A percentile compares a stretch with the other conserved stretches of the same genome.
Conservation (phyloP, 2,797 vertebrate species). For the Limnodromus scolopaceus region DNA sequence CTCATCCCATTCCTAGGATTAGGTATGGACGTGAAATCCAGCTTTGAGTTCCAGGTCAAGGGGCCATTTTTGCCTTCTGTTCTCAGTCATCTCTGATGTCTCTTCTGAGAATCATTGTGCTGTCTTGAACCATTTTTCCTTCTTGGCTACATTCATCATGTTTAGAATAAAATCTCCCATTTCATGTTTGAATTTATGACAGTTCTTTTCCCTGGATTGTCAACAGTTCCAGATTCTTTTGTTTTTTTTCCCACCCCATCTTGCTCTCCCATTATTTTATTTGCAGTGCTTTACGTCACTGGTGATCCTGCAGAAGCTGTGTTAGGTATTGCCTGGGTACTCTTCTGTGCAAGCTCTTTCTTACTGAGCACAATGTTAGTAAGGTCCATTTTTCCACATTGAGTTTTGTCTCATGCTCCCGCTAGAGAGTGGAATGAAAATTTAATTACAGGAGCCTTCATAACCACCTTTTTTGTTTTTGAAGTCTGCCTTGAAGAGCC, state of each 20-base stretch:
- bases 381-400: not conserved
- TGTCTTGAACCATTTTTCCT: not conserved
- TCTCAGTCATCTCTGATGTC: not conserved
- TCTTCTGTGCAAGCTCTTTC: not conserved
- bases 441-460: not conserved
- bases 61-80: not conserved
- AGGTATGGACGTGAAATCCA: not conserved
- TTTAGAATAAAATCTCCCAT: not conserved
- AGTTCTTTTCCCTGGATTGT: not conserved
- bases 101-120: not conserved
- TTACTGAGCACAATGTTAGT: not conserved
- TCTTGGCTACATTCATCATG: not conserved
- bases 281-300: not conserved
- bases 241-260: not conserved
- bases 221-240: no score
- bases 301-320: not conserved
- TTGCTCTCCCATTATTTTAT: not conserved
- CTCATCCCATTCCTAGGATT: not conserved
- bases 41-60: not conserved
- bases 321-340: not conserved
- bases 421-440: slow-evolving; percentile 19
- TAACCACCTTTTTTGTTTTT: not conserved
- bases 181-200: not conserved
- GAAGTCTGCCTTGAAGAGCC: not conserved
- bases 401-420: not conserved